Evolutionary conservation across 2,888 invertebrate genomes (phyloP).

Genomic region (Aromia moschata): DNA sequence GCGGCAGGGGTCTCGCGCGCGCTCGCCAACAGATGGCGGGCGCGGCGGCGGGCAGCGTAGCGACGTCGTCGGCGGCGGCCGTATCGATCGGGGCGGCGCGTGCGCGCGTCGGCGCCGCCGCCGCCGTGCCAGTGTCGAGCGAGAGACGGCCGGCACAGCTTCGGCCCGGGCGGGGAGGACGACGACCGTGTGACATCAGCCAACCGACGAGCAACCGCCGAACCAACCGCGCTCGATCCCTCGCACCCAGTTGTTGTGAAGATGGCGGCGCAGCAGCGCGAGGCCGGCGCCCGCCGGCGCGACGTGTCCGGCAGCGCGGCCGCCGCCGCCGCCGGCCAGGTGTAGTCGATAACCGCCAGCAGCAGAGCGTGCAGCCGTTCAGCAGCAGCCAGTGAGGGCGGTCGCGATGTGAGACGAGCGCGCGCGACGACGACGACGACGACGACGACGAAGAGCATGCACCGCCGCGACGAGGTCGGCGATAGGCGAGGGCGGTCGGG

Average conservation of each 20-base stretch:
- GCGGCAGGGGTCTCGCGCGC: not conserved
- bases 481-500: conserved; percentile 61
- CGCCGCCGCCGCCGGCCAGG: too few species aligned
- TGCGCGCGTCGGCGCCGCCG: conserved; percentile 54
- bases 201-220: too few species aligned
- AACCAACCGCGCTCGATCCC: too few species aligned
- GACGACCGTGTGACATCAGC: conserved; percentile 60
- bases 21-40: conserved; percentile 14
- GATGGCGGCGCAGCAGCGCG: conserved; percentile 64
- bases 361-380: too few species aligned
- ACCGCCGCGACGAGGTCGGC: too few species aligned
- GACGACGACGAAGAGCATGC: conserved; percentile 60
- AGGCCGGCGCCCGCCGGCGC: too few species aligned
- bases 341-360: too few species aligned
- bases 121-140: conserved; percentile 61
- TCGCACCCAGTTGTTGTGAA: too few species aligned
- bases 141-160: conserved; percentile 63
- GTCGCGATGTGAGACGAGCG: conserved; percentile 64
- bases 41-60: conserved; percentile 40
- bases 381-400: too few species aligned
- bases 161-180: conserved; percentile 65
- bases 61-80: conserved; percentile 40
- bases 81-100: conserved; percentile 58
- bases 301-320: too few species aligned
- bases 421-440: too few species aligned